Conservation (phyloP, 35 echinoderm and acorn worm species). For the Acanthaster planci region DNA sequence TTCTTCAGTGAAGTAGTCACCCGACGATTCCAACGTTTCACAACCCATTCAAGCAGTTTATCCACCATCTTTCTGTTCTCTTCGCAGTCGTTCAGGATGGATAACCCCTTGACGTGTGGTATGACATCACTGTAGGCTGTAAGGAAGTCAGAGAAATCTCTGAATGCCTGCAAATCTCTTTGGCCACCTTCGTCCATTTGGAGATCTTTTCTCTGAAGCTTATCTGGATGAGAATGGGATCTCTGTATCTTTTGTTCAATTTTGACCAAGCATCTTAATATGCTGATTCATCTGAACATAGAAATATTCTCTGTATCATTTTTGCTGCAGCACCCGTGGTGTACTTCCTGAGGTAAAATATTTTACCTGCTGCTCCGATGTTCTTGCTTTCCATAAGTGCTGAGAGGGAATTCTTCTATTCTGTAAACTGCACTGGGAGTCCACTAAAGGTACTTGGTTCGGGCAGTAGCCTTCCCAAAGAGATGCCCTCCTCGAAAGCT, state of each 20-base stretch:
- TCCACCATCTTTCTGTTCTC: conserved; percentile 35
- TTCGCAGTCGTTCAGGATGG: conserved; percentile 36
- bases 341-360: conserved; percentile 40
- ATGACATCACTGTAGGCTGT: conserved; percentile 37
- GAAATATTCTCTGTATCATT: conserved; percentile 24
- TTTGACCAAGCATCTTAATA: conserved; percentile 42
- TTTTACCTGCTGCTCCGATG: conserved; percentile 24
- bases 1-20: conserved; percentile 25
- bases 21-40: conserved; percentile 40
- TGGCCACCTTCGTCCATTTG: conserved; percentile 14
- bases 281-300: conserved; percentile 7
- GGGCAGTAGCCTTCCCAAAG: conserved; percentile 6
- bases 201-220: conserved; percentile 38
- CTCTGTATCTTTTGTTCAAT: background rate
- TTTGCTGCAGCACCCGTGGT: conserved; percentile 14
- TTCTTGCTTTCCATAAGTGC: conserved; percentile 12
- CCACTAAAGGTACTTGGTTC: conserved; percentile 42
- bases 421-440: conserved; percentile 32
- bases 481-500: background rate
- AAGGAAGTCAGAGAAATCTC: conserved; percentile 50
- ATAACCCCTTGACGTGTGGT: background rate
- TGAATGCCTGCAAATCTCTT: conserved; percentile 30
- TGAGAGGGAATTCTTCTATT: conserved; percentile 39
- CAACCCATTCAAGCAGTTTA: conserved; percentile 53
- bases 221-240: background rate